phyloP scores from a whole-genome alignment of 2,797 vertebrate species.

The Galagoides demidoff region DNA sequence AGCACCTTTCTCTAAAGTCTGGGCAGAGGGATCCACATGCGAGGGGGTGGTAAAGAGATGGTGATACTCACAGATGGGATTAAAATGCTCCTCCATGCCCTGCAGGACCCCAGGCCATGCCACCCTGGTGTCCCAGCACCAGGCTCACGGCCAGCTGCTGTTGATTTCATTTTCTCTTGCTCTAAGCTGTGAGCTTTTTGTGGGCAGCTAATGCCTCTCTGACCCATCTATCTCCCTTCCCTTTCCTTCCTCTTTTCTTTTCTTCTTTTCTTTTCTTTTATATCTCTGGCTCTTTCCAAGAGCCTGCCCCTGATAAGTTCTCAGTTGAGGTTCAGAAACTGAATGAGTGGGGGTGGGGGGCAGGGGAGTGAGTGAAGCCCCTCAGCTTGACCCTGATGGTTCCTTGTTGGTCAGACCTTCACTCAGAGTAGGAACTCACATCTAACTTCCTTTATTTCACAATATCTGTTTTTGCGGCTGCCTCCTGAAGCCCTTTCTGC shows the following conservation, averaged over 20 bases:
- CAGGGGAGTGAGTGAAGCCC: neutral
- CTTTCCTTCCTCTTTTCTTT: neutral
- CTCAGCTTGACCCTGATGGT: neutral
- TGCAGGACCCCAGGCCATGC: neutral
- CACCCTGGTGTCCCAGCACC: fast-evolving
- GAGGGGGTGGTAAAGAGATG: too few relatives aligned
- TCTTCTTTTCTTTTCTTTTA: neutral
- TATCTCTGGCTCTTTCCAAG: neutral
- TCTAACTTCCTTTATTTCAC: neutral
- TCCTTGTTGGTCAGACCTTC: neutral
- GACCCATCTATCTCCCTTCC: neutral
- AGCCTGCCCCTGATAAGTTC: neutral
- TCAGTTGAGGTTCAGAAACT: neutral
- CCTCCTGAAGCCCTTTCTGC: neutral
- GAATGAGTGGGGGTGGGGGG: neutral
- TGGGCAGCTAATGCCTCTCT: neutral
- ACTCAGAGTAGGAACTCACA: too few relatives aligned
- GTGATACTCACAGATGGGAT: neutral
- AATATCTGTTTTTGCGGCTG: neutral
- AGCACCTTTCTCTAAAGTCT: neutral
- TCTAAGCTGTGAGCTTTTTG: neutral
- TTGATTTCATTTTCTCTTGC: neutral
- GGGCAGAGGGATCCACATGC: neutral
- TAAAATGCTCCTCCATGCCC: neutral
- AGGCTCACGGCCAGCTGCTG: neutral